phyloP scores from a whole-genome alignment of 2,113 vertebrate species.

The Podarcis raffonei region DNA sequence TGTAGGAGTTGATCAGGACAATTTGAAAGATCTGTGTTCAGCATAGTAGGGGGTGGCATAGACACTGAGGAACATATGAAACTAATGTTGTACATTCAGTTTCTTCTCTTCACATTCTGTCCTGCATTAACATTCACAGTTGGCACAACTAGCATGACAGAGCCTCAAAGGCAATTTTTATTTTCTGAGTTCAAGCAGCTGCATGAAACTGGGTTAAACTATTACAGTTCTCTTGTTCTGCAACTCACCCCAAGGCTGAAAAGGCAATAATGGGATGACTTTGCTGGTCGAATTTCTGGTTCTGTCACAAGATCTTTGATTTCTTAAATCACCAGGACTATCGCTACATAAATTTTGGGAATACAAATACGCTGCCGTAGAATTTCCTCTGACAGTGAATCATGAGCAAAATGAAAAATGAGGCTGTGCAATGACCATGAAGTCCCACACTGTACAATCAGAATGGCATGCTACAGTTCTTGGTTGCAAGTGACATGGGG shows the following conservation, averaged over 20 bases:
- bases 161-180: neutral
- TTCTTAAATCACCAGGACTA: neutral
- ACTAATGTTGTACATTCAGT: neutral
- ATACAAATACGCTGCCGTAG: neutral
- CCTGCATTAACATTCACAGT: constrained; percentile 1
- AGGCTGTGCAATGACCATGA: neutral
- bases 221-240: neutral
- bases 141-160: neutral
- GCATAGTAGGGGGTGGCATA: neutral
- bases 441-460: neutral
- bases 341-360: neutral
- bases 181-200: neutral
- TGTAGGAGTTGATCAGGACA: neutral
- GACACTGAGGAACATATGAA: neutral
- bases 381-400: neutral
- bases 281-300: neutral
- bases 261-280: neutral
- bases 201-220: neutral
- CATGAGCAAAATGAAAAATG: neutral
- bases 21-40: neutral
- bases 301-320: neutral
- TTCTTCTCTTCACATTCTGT: neutral
- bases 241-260: neutral
- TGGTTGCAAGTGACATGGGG: neutral
- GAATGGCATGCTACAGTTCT: neutral